Percentiles rank a stretch among this genome's conserved stretches.
phyloP scores from a whole-genome alignment of 2,888 invertebrate genomes.

The Lamproptera curius region DNA sequence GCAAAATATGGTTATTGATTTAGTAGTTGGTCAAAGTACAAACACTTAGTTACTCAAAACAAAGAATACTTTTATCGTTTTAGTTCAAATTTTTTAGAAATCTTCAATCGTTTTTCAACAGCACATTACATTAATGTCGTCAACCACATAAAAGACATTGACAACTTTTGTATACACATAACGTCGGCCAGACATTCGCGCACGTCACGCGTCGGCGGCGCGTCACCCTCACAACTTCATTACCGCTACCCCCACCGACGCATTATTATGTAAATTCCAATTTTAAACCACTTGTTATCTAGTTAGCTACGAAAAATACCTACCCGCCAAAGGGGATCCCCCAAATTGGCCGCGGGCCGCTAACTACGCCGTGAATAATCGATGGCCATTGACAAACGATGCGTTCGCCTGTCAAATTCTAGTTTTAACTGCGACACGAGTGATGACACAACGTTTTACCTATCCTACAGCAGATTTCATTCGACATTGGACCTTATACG shows the following conservation, averaged over 20 bases:
- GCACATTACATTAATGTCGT: no score
- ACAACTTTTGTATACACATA: no score
- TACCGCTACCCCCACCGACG: conserved; percentile 42
- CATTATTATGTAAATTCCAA: conserved; percentile 76
- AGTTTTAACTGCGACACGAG: conserved; percentile 65
- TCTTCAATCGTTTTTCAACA: no score
- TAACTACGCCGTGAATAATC: conserved; percentile 67
- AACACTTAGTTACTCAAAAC: no score
- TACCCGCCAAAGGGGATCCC: conserved; percentile 42
- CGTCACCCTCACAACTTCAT: conserved; percentile 43
- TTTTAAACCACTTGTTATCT: conserved; percentile 78
- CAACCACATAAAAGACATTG: no score
- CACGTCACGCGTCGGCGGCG: no score
- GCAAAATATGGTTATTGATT: no score
- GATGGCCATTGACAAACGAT: conserved; percentile 77
- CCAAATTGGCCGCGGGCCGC: conserved; percentile 69
- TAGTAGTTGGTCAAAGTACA: no score
- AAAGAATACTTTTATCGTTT: no score
- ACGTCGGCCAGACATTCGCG: no score
- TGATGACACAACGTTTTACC: conserved; percentile 29
- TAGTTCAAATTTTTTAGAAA: no score
- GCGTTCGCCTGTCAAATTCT: conserved; percentile 75
- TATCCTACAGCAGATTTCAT: conserved; percentile 1
- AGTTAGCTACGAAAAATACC: conserved; percentile 76
- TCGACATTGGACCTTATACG: conserved; percentile 27